Conservation (phyloP, 2,888 invertebrate species). For the Temnothorax ravouxi region DNA sequence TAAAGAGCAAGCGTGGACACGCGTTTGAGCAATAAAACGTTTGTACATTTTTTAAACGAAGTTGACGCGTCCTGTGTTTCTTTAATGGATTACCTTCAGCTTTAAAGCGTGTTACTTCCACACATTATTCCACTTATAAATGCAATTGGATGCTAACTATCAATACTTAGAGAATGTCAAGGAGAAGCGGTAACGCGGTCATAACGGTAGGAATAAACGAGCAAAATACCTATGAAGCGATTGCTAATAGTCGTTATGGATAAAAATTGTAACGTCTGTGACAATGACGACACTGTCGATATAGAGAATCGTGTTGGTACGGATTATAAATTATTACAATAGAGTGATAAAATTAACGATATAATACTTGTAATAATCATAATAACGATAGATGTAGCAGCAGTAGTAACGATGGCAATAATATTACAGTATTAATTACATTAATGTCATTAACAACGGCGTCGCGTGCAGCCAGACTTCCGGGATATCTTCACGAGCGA, state of each 20-base stretch:
- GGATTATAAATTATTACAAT: constrained; percentile 79
- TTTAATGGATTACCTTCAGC: constrained; percentile 40
- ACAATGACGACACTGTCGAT: constrained; percentile 70
- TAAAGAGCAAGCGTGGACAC: constrained; percentile 68
- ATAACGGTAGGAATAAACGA: constrained; percentile 59
- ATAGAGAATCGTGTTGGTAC: constrained; percentile 70
- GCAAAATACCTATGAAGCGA: constrained; percentile 53
- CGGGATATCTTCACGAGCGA: constrained; percentile 63
- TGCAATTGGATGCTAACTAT: constrained; percentile 65
- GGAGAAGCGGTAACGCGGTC: constrained; percentile 46
- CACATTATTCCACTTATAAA: constrained; percentile 36
- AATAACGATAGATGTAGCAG: constrained; percentile 77
- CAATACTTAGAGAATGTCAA: constrained; percentile 60
- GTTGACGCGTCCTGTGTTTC: constrained; percentile 54
- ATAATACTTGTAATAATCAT: constrained; percentile 79
- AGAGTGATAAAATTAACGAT: constrained; percentile 80
- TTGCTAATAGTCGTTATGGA: constrained; percentile 59
- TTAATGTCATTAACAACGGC: constrained; percentile 77
- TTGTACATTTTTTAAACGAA: constrained; percentile 79
- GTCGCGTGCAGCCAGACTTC: constrained; percentile 74
- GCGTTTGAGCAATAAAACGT: constrained; percentile 78
- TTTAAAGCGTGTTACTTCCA: not conserved
- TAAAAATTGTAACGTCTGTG: constrained; percentile 72
- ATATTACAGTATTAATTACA: constrained; percentile 78
- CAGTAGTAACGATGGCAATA: constrained; percentile 78